Percentiles rank a stretch among this genome's conserved stretches.
Conservation (phyloP, 1,140 invertebrate genomes). For the Samia ricini region DNA sequence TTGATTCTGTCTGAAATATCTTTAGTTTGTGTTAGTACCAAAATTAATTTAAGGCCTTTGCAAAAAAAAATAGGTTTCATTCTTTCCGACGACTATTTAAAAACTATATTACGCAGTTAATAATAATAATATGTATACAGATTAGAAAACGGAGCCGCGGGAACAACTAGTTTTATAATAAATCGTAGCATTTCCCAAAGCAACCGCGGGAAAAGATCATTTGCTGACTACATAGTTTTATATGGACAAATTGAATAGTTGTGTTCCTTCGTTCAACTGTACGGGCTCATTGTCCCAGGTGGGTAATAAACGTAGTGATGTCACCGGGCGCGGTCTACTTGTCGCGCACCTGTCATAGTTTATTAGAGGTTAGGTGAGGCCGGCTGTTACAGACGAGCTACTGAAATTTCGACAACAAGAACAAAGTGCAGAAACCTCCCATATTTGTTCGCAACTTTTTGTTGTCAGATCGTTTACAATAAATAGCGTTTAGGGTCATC, state of each 20-base stretch:
- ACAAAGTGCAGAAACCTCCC: no score
- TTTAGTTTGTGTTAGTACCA: no score
- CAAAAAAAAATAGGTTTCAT: no score
- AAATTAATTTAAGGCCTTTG: no score
- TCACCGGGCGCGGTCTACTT: background rate
- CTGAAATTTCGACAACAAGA: background rate
- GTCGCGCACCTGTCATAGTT: background rate
- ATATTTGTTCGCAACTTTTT: no score
- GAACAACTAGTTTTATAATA: no score
- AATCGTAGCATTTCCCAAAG: background rate
- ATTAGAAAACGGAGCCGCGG: no score
- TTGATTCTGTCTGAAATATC: no score
- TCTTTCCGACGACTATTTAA: no score
- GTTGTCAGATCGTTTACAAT: no score
- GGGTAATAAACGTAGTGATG: background rate
- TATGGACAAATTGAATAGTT: background rate
- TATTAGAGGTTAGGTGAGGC: constrained; percentile 1
- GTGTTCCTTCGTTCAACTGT: background rate
- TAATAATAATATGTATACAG: background rate
- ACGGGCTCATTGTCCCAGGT: background rate
- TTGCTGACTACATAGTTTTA: background rate
- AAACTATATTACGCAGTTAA: no score
- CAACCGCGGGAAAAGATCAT: background rate
- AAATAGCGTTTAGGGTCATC: no score
- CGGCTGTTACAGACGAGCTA: background rate